A percentile compares a stretch with the other conserved stretches of the same genome.
Conservation (phyloP, 2,797 vertebrate species). For the Anguilla marmorata region DNA sequence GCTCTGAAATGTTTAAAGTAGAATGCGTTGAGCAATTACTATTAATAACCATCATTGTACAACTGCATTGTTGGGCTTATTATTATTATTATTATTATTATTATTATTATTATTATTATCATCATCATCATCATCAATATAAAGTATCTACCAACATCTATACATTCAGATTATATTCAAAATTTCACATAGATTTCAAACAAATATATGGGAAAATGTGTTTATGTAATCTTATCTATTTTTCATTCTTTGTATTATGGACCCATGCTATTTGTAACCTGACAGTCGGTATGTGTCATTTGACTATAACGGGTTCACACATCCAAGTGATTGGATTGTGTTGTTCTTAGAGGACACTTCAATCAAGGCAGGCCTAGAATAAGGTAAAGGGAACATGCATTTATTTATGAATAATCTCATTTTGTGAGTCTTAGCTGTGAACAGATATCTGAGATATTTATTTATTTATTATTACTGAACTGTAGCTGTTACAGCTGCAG, state of each 20-base stretch:
- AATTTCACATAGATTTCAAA: background rate
- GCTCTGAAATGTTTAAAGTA: background rate
- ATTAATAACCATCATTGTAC: background rate
- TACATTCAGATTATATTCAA: background rate
- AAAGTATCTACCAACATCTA: background rate
- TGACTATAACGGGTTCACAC: background rate
- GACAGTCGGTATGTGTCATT: background rate
- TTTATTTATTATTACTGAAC: background rate
- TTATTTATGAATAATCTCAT: constrained; percentile 13
- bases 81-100: background rate
- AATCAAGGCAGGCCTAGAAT: background rate
- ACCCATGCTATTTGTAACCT: background rate
- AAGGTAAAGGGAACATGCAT: background rate
- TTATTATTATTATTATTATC: background rate
- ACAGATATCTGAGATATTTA: background rate
- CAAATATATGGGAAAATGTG: background rate
- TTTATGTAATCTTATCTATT: background rate
- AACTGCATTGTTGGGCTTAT: background rate
- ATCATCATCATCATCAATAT: background rate
- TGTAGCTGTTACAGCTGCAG: background rate
- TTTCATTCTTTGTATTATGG: constrained; percentile 13
- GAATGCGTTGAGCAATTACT: background rate
- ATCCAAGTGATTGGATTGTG: constrained; percentile 1
- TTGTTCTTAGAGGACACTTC: background rate
- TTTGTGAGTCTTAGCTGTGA: background rate